Base-by-base conservation (phyloP, 2,113 vertebrate genomes). In the Alectura lathami region DNA sequence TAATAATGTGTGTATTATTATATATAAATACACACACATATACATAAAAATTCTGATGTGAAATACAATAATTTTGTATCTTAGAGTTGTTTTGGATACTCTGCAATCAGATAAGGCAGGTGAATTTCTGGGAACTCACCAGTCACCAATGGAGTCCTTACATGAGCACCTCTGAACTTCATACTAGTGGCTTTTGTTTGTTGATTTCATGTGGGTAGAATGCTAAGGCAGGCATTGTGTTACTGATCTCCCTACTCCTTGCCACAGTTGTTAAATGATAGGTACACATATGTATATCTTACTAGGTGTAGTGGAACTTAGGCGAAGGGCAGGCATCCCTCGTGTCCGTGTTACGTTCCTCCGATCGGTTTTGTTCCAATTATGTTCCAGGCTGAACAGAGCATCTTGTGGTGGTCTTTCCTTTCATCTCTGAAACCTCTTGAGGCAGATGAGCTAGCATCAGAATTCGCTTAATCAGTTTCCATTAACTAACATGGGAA, bases 81-180 rank as follows among this genome's bases (percentile, higher is more conserved):
- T 64, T 56, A 67, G 51, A 60, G 11, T 85, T 94, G 22, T 69
- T 45, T 93, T 92, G 48, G 56, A 34, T 88, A 78, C 50, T 81
- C 45, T 74, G 24, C 53, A 87, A 32, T 30, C 24, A 69, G 40
- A 69, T 73, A 87, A 89, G 26, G 45, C 74, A 60, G 36, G 29
- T 45, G 64, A 45, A 69, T 89, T 91, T 78, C 8, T 73, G 36
- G 45, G 32, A 91, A 36, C 40, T 87, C 42, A 48, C 23, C 4
- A n/a, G n/a, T n/a, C n/a, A n/a, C n/a, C n/a, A n/a, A n/a, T 53
- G 20, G 27, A 82, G 36, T 85, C 14, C 70, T 38, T 87, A 26
- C 13, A 3, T 26, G 76, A 27, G 38, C 8, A 1, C 42, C 23
- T 84, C 57, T 85, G 45, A 89, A 54, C 36, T 85, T 93, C 30